These are phyloP conservation scores for Drosophila lowei DNA, from an alignment of 1,140 invertebrate genomes.

Conservation along the genomic window DNA sequence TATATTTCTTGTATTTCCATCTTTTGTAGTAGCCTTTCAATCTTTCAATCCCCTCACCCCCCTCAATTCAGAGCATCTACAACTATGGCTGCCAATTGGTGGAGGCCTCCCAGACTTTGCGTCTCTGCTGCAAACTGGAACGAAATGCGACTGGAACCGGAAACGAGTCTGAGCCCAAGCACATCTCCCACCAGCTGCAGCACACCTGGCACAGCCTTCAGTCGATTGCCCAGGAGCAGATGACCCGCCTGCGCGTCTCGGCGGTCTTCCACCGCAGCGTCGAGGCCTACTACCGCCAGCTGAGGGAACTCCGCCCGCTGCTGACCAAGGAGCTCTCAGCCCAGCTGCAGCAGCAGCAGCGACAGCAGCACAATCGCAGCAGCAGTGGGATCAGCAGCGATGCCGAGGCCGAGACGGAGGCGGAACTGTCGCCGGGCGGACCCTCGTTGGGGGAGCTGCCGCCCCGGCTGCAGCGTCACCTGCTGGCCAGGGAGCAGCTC, in stretches of 20 bases:
- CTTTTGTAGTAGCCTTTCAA: too few species aligned
- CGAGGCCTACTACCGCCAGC: conserved; percentile 87
- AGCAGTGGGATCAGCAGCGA: conserved; percentile 80
- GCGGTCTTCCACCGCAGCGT: conserved; percentile 90
- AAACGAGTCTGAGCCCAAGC: conserved; percentile 57
- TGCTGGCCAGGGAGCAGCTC: conserved; percentile 87
- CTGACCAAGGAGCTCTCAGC: conserved; percentile 83
- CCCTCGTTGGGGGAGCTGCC: conserved; percentile 32
- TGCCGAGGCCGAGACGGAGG: conserved; percentile 53
- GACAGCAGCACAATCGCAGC: conserved; percentile 69
- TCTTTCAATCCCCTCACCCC: not conserved
- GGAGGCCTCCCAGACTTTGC: conserved; percentile 89
- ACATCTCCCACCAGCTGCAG: conserved; percentile 84
- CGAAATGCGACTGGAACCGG: conserved; percentile 43
- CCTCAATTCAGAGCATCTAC: conserved; percentile 87
- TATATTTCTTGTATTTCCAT: too few species aligned
- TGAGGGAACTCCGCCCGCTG: conserved; percentile 85
- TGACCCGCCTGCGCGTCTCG: conserved; percentile 89
- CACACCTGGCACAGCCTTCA: conserved; percentile 89
- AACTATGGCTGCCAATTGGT: conserved; percentile 91
- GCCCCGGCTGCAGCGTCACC: conserved; percentile 83
- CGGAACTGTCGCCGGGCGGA: conserved; percentile 46
- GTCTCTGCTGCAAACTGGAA: conserved; percentile 88
- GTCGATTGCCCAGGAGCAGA: conserved; percentile 89
- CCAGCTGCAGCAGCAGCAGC: conserved; percentile 59